phyloP scores from a whole-genome alignment of 1,140 invertebrate species.

The Lutraria rhynchaena region DNA sequence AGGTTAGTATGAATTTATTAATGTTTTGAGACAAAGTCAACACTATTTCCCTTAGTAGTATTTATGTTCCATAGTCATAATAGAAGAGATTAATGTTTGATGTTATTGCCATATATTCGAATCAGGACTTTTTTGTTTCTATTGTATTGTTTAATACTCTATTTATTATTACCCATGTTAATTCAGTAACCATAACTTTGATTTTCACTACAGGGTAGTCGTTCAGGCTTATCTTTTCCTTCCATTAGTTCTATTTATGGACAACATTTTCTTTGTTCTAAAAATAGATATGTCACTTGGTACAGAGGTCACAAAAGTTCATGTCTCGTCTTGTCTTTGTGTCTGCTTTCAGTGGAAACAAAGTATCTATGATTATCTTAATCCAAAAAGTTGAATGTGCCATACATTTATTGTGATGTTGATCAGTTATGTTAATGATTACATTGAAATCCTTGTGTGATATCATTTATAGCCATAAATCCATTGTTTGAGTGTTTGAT shows the following conservation, averaged over 20 bases:
- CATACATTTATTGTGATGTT: constrained; percentile 36
- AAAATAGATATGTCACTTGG: constrained; percentile 54
- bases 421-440: not conserved
- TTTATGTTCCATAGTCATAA: constrained; percentile 43
- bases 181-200: constrained; percentile 22
- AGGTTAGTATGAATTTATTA: no score
- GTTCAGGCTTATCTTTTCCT: constrained; percentile 30
- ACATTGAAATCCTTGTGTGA: constrained; percentile 17
- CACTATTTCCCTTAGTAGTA: not conserved
- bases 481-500: constrained; percentile 31
- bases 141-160: constrained; percentile 50
- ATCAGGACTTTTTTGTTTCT: constrained; percentile 46
- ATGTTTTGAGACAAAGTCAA: no score
- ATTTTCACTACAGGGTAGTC: constrained; percentile 45
- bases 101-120: constrained; percentile 45
- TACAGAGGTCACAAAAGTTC: constrained; percentile 57
- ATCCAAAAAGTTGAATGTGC: constrained; percentile 28
- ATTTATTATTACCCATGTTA: constrained; percentile 39
- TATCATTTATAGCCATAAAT: constrained; percentile 20
- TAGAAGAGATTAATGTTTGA: constrained; percentile 53
- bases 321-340: constrained; percentile 45
- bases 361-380: not conserved
- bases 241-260: constrained; percentile 40
- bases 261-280: constrained; percentile 47
- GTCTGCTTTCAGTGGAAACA: constrained; percentile 3